A percentile compares a stretch with the other conserved stretches of the same genome.
Conservation (phyloP, 2,888 invertebrate species). For the Dolomedes plantarius region DNA sequence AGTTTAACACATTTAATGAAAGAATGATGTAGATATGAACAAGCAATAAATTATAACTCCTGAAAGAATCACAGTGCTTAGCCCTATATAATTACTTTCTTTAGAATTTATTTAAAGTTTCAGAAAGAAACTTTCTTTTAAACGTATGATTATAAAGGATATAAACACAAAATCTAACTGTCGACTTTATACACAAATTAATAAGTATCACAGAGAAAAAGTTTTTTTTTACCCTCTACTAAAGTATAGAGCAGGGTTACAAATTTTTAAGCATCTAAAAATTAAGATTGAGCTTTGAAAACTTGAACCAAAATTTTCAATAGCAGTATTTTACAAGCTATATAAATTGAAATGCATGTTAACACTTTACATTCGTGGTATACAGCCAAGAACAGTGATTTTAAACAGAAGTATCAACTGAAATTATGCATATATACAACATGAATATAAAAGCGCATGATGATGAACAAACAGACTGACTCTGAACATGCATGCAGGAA, state of each 20-base stretch:
- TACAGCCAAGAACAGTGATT: constrained; percentile 14
- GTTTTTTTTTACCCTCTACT: background rate
- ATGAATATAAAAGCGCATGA: constrained; percentile 18
- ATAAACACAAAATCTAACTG: background rate
- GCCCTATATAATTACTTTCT: background rate
- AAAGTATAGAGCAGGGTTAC: background rate
- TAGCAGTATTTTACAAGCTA: constrained; percentile 9
- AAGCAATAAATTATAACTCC: constrained; percentile 14
- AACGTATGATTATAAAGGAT: background rate
- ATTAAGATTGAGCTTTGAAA: background rate
- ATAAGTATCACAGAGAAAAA: background rate
- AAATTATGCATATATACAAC: constrained; percentile 16
- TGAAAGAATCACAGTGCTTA: constrained; percentile 46
- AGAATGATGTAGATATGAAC: constrained; percentile 13
- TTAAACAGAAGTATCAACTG: background rate
- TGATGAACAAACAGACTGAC: constrained; percentile 7
- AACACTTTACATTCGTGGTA: background rate
- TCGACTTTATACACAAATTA: constrained; percentile 3
- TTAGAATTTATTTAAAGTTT: too few species aligned
- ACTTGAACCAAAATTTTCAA: background rate
- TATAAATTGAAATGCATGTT: background rate
- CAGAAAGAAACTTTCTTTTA: too few species aligned
- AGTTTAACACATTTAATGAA: constrained; percentile 32
- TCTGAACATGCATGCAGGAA: constrained; percentile 37
- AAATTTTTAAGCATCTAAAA: background rate